phyloP scores from a whole-genome alignment of 2,113 vertebrate species.

The Peromyscus maniculatus region DNA sequence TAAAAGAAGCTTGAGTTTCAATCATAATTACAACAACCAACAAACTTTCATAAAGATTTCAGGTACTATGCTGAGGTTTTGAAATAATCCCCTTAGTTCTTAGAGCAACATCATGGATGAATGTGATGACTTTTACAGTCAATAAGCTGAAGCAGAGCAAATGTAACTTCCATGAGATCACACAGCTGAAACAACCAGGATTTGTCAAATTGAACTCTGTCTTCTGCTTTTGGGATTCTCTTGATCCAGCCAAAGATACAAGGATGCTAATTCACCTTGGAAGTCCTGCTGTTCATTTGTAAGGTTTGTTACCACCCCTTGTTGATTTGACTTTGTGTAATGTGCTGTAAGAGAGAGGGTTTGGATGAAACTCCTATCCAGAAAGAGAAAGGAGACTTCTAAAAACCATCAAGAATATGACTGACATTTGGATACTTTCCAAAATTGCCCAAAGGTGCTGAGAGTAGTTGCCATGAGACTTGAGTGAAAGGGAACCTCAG shows the following conservation, averaged over 20 bases:
- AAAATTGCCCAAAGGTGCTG: not conserved
- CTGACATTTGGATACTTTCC: not conserved
- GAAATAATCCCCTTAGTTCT: not conserved
- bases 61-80: not conserved
- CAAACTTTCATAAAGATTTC: not conserved
- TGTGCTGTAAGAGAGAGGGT: not conserved
- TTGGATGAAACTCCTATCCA: not conserved
- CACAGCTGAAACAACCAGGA: not conserved
- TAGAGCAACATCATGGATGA: not conserved
- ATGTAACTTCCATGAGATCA: not conserved
- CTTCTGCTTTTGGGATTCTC: not conserved
- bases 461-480: not conserved
- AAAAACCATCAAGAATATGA: not conserved
- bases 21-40: not conserved
- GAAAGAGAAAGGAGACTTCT: not conserved
- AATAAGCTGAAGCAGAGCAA: not conserved
- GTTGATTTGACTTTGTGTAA: not conserved
- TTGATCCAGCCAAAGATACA: not conserved
- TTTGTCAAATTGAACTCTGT: not conserved
- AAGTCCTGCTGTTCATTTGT: not conserved
- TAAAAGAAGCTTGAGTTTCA: not conserved
- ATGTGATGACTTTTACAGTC: conserved; percentile 7
- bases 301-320: not conserved
- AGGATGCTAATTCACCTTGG: not conserved
- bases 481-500: not conserved